Percentiles rank a stretch among this genome's conserved stretches.
phyloP scores from a whole-genome alignment of 92 coral and sea anemone genomes.

The Zoanthus sansibaricus region DNA sequence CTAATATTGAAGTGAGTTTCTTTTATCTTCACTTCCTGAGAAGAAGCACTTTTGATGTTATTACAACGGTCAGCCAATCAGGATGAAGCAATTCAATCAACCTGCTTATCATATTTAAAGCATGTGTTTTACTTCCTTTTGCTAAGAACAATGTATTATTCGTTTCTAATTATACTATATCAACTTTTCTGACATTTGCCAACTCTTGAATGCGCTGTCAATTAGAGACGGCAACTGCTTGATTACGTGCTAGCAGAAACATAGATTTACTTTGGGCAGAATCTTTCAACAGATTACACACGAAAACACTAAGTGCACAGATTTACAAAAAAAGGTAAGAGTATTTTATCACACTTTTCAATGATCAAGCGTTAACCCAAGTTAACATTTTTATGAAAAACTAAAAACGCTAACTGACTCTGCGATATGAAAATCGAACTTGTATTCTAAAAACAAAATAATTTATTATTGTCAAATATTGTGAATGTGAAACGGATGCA shows the following conservation, averaged over 20 bases:
- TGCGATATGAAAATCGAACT: not conserved
- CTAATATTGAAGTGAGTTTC: not conserved
- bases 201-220: constrained; percentile 35
- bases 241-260: not conserved
- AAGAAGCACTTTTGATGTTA: constrained; percentile 27
- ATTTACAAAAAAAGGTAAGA: not conserved
- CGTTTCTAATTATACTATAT: constrained; percentile 47
- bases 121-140: constrained; percentile 37
- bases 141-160: constrained; percentile 20
- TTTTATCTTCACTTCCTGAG: constrained; percentile 42
- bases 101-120: constrained; percentile 21
- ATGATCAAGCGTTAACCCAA: not conserved
- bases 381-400: not conserved
- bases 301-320: not conserved
- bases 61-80: constrained; percentile 23
- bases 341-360: not conserved
- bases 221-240: constrained; percentile 7
- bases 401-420: not conserved
- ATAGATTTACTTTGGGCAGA: not conserved
- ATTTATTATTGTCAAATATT: not conserved
- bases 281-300: not conserved
- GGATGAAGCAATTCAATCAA: not conserved
- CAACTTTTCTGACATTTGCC: constrained; percentile 42
- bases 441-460: not conserved
- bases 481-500: constrained; percentile 2